Conservation (phyloP, 2,113 vertebrate genomes). For the Platycercus adscitus region DNA sequence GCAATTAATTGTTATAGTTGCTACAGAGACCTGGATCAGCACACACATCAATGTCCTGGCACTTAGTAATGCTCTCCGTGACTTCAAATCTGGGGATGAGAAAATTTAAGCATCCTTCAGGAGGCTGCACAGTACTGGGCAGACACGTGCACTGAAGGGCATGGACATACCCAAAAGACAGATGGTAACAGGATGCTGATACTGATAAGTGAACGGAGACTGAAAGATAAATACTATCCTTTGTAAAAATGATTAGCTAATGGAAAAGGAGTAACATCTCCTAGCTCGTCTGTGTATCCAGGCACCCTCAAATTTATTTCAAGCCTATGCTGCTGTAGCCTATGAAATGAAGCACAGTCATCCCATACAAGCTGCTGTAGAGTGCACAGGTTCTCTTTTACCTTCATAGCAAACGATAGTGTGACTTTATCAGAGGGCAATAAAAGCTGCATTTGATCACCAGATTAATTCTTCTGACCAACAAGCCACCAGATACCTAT, state of each 20-base stretch:
- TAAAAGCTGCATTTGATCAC: not conserved
- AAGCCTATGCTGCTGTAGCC: not conserved
- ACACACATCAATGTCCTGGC: not conserved
- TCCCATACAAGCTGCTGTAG: not conserved
- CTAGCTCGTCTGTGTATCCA: not conserved
- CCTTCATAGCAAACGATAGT: not conserved
- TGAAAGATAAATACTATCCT: not conserved
- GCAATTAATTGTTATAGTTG: not conserved
- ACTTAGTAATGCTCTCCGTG: not conserved
- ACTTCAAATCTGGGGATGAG: not conserved
- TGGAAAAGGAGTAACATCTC: not conserved
- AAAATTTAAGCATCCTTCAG: not conserved
- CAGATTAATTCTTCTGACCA: not conserved
- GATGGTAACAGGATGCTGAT: not conserved
- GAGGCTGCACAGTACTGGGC: not conserved
- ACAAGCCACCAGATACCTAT: not conserved
- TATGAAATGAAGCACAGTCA: not conserved
- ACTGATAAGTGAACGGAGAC: not conserved
- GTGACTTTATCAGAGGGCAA: not conserved
- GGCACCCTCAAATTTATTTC: not conserved
- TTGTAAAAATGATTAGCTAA: not conserved
- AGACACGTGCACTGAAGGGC: not conserved
- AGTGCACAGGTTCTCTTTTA: not conserved
- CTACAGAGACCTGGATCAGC: not conserved
- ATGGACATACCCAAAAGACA: not conserved